Base-by-base conservation (phyloP, 2,888 invertebrate species). In the Ichneumon xanthorius region DNA sequence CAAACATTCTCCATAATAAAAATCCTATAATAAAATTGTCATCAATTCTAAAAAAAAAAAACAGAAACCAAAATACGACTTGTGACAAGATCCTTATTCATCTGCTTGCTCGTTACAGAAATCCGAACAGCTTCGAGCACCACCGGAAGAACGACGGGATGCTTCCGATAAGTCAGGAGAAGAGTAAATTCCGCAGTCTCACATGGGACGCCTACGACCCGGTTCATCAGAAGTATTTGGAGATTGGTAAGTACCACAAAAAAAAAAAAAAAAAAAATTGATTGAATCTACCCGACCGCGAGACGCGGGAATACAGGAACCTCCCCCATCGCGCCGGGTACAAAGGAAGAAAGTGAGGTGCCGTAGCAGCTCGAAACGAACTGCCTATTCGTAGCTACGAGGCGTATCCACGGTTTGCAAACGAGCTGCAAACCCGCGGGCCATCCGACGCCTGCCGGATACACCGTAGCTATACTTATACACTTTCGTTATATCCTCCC, bases 161-260 rank as follows among this genome's bases (percentile, higher is more conserved):
- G 72, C 95, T 97, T 87, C 97, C 97, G 4, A 97, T 97, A 68
- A 97, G 97, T 76, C 96, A 97, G 92, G 98, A 98, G 92, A 96
- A 97, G 88, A 98, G 97, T 95, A 96, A 97, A 91, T 97, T 98
- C 94, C 96, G 97, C 75, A 97, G 96, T 88, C 96, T 97, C 89
- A 96, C 95, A 75, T 99, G 99, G 99, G 98, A 98, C 89, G 97
- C 97, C 92, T 99, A 98, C 94, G 98, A 98, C 94, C 97, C 97
- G 0, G 96, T 97, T 86, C 98, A 98, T 95, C 98, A 98, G 93
- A 98, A 98, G 93, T 99, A 98, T 94, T 95, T 99, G 92, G 98
- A 98, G 96, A 97, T 98, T 93, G 97, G 98, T 98, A 94, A 96
- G 96, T 93, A 79, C 4, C 4, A 11, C 22, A 26, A 68, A 73